phyloP scores from a whole-genome alignment of 2,113 vertebrate genomes.

The Mormoops blainvillei region DNA sequence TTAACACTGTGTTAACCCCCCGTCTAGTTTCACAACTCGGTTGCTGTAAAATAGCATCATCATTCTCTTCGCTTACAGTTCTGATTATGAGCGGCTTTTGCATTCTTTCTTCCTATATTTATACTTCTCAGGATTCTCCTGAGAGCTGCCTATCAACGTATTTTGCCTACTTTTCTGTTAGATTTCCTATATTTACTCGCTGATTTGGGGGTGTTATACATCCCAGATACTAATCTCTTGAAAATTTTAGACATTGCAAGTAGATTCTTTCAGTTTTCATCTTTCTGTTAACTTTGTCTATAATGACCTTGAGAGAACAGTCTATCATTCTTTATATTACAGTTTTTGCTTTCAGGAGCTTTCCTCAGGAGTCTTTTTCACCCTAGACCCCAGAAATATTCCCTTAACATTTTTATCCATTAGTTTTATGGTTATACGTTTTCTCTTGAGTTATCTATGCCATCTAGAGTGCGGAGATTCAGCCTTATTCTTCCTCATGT shows the following conservation, averaged over 20 bases:
- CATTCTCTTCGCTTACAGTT: background rate
- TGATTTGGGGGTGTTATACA: background rate
- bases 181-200: background rate
- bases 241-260: background rate
- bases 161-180: background rate
- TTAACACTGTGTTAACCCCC: background rate
- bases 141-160: background rate
- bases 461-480: background rate
- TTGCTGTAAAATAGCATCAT: background rate
- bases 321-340: background rate
- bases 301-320: background rate
- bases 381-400: background rate
- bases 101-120: background rate
- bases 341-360: background rate
- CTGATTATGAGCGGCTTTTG: background rate
- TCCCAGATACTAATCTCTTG: background rate
- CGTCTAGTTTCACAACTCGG: background rate
- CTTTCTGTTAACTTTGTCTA: background rate
- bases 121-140: background rate
- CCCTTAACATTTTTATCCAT: background rate
- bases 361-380: background rate
- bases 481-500: background rate
- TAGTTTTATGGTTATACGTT: background rate
- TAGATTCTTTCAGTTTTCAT: background rate
- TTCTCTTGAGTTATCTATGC: background rate